These are phyloP conservation scores for Corvus moneduloides DNA, from an alignment of 2,113 vertebrate species.

Conservation along the genomic window DNA sequence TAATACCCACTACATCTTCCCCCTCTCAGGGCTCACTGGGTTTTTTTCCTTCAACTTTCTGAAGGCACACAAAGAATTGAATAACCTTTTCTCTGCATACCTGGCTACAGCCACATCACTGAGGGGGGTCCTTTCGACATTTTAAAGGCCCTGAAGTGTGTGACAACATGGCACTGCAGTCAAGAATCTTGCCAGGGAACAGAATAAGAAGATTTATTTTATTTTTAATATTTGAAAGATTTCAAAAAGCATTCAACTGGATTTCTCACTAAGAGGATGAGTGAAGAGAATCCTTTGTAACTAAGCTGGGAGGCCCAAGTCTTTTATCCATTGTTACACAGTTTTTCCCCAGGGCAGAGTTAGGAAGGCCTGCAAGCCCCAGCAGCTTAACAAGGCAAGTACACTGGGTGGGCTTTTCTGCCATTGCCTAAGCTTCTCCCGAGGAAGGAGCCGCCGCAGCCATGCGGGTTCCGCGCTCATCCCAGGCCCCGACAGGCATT, in stretches of 20 bases:
- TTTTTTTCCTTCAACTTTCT: not conserved
- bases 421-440: slow-evolving; percentile 6
- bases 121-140: not conserved
- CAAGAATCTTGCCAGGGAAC: not conserved
- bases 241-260: slow-evolving; percentile 64
- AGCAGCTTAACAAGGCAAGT: slow-evolving; percentile 40
- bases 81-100: not conserved
- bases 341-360: slow-evolving; percentile 37
- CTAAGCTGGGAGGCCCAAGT: slow-evolving; percentile 47
- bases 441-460: not conserved
- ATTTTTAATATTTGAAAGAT: slow-evolving; percentile 62
- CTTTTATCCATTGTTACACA: slow-evolving; percentile 60
- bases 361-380: slow-evolving; percentile 48
- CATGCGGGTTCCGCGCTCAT: not conserved
- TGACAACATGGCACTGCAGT: slow-evolving; percentile 41
- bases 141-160: slow-evolving; percentile 7
- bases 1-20: not conserved
- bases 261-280: slow-evolving; percentile 67
- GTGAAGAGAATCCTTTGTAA: slow-evolving; percentile 44
- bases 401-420: slow-evolving; percentile 47
- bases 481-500: not conserved
- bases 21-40: not conserved
- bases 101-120: slow-evolving; percentile 4
- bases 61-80: slow-evolving; percentile 3
- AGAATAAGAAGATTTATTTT: slow-evolving; percentile 51